Base-by-base conservation (phyloP, 1,140 invertebrate genomes). In the Thrips palmi region DNA sequence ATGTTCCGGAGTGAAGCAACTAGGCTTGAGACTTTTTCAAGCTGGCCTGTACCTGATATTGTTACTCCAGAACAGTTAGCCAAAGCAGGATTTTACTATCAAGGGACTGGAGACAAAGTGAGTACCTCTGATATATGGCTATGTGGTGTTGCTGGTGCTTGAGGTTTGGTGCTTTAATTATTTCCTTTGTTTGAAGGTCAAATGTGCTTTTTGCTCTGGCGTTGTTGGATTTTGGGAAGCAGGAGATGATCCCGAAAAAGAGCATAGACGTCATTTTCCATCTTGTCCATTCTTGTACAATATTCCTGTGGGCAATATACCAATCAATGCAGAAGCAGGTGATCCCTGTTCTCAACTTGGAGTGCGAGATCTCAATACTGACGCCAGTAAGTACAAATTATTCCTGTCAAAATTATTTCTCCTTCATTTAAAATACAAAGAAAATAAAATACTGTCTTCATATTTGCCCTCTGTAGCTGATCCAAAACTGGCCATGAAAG, bases 181-280 rank as follows among this genome's bases (percentile, higher is more conserved):
- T 28, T 33, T 5, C n/a, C 0, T 43, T 40, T 40, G 38, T 41
- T 45, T 49, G 5, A 60, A 78, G 53, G 80, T 89, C 0, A 69
- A 81, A 45, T 93, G 87, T 59, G 79, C 73, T 10, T 89, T 73
- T 65, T 88, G 82, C 57, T 65, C 67, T 47, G 79, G 72, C 36
- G 58, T 83, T 28, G 62, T 76, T 46, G 65, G 59, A 44, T 65
- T 68, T 46, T 92, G 77, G 84, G 70, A 71, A 56, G 53, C 49
- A 40, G 73, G 66, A 40, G 82, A 77, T 61, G 66, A 68, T 50
- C 84, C 87, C 4, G 66, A 76, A 46, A 56, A 60, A 35, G 79
- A 88, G 51, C 87, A 92, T 53, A 55, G 61, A 37, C 55, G 66
- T 40, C 68, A 70, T 47, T 81, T 74, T 55, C 77, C 78, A 1